Evolutionary conservation across 1,140 invertebrate genomes (phyloP).

Genomic region (Neodiprion lecontei): DNA sequence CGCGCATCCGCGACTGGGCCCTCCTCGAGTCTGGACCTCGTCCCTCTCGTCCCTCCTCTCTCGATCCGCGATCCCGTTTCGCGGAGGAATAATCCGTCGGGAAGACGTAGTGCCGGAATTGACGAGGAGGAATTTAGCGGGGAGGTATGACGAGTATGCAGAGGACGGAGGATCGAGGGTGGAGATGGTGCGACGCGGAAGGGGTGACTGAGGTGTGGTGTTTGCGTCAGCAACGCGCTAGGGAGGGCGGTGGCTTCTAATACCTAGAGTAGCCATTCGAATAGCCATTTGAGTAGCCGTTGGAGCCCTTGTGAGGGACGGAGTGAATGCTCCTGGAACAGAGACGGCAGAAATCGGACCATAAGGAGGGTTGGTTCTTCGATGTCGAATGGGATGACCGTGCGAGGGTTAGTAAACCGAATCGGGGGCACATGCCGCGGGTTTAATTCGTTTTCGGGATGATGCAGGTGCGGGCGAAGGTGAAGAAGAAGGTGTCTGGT

Average conservation of each 20-base stretch:
- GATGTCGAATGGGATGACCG: not conserved
- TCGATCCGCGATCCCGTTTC: constrained; percentile 15
- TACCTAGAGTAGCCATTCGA: constrained; percentile 64
- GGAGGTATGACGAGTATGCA: too few species aligned
- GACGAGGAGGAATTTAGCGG: not conserved
- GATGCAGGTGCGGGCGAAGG: too few species aligned
- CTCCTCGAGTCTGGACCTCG: too few species aligned
- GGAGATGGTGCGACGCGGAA: constrained; percentile 24
- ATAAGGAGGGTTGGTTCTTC: constrained; percentile 47
- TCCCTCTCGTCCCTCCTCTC: not conserved
- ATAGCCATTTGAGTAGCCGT: constrained; percentile 63
- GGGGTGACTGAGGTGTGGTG: constrained; percentile 20
- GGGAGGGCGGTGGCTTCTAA: constrained; percentile 53
- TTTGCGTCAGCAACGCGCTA: constrained; percentile 24
- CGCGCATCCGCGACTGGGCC: not conserved
- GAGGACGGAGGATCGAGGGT: not conserved
- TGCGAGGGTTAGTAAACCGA: not conserved
- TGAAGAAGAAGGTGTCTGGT: too few species aligned
- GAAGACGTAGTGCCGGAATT: not conserved
- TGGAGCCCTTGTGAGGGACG: constrained; percentile 63
- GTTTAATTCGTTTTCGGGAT: not conserved
- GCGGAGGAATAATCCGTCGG: not conserved
- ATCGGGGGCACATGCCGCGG: not conserved
- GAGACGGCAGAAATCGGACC: constrained; percentile 58
- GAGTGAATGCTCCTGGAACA: constrained; percentile 65